Conservation (phyloP, 1,140 invertebrate genomes). For the Drosophila murphyi region DNA sequence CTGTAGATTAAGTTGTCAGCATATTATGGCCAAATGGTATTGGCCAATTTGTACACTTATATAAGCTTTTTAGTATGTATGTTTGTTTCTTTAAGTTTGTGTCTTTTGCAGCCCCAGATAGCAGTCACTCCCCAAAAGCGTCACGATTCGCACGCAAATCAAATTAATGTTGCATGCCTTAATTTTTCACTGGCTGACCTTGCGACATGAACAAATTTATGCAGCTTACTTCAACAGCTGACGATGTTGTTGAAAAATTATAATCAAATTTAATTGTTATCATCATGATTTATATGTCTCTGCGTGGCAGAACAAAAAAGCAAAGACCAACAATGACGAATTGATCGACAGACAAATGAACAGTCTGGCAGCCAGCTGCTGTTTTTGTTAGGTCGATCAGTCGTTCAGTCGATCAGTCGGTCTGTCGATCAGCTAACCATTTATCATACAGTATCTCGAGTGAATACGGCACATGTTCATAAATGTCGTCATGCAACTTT, state of each 20-base stretch:
- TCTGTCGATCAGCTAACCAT: slow-evolving; percentile 50
- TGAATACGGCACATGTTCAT: slow-evolving; percentile 3
- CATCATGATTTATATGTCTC: slow-evolving; percentile 74
- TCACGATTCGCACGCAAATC: slow-evolving; percentile 76
- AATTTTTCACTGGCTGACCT: slow-evolving; percentile 68
- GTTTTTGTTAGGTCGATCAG: slow-evolving; percentile 5
- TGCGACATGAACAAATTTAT: slow-evolving; percentile 73
- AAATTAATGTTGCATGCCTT: slow-evolving; percentile 80
- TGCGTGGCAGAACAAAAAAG: slow-evolving; percentile 59
- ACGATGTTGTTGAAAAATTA: slow-evolving; percentile 53
- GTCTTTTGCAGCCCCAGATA: background rate
- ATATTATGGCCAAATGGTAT: slow-evolving; percentile 52
- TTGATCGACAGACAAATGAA: slow-evolving; percentile 62
- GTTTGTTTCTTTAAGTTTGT: slow-evolving; percentile 15
- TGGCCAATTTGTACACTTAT: slow-evolving; percentile 62
- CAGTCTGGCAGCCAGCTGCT: slow-evolving; percentile 32
- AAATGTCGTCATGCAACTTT: slow-evolving; percentile 68
- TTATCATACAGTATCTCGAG: slow-evolving; percentile 32
- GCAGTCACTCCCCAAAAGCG: slow-evolving; percentile 40
- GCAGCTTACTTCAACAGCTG: slow-evolving; percentile 38
- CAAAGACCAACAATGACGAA: slow-evolving; percentile 59
- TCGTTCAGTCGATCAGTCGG: slow-evolving; percentile 41
- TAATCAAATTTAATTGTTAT: slow-evolving; percentile 83
- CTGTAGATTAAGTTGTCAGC: slow-evolving; percentile 74
- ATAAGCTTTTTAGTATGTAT: slow-evolving; percentile 14